Conservation (phyloP, 1,140 invertebrate genomes). For the Drosophila kepulauana region DNA sequence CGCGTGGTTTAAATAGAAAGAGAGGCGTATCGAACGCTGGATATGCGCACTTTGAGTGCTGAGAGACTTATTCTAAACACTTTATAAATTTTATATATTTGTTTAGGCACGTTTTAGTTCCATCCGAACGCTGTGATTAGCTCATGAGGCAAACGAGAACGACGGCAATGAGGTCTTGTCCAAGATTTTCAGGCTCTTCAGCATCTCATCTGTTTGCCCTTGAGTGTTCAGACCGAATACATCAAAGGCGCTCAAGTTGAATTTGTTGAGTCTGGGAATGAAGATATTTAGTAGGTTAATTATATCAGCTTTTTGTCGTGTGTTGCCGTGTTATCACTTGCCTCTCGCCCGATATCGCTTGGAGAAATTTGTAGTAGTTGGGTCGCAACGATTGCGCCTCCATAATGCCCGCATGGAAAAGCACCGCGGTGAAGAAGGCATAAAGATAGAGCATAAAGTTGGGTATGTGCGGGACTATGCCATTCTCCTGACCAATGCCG, state of each 20-base stretch:
- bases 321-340: slow-evolving; percentile 3
- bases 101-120: slow-evolving; percentile 28
- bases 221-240: slow-evolving; percentile 86
- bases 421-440: slow-evolving; percentile 90
- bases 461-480: slow-evolving; percentile 87
- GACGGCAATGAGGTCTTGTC: slow-evolving; percentile 60
- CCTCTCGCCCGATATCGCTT: slow-evolving; percentile 91
- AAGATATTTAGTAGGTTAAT: slow-evolving; percentile 5
- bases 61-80: slow-evolving; percentile 31
- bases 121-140: slow-evolving; percentile 1
- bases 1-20: neutral
- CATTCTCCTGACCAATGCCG: slow-evolving; percentile 86
- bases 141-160: slow-evolving; percentile 65
- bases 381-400: slow-evolving; percentile 92
- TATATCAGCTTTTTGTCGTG: too few species aligned
- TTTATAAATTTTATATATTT: slow-evolving; percentile 9
- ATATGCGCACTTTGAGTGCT: slow-evolving; percentile 51
- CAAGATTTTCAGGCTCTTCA: slow-evolving; percentile 70
- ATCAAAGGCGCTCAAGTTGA: slow-evolving; percentile 86
- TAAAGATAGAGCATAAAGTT: slow-evolving; percentile 90
- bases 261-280: slow-evolving; percentile 62
- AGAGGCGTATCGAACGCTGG: slow-evolving; percentile 38
- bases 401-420: slow-evolving; percentile 92
- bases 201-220: slow-evolving; percentile 85
- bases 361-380: slow-evolving; percentile 94